Percentiles rank a stretch among this genome's conserved stretches.
phyloP scores from a whole-genome alignment of 2,797 vertebrate species.

The Pangasius larnaudii region DNA sequence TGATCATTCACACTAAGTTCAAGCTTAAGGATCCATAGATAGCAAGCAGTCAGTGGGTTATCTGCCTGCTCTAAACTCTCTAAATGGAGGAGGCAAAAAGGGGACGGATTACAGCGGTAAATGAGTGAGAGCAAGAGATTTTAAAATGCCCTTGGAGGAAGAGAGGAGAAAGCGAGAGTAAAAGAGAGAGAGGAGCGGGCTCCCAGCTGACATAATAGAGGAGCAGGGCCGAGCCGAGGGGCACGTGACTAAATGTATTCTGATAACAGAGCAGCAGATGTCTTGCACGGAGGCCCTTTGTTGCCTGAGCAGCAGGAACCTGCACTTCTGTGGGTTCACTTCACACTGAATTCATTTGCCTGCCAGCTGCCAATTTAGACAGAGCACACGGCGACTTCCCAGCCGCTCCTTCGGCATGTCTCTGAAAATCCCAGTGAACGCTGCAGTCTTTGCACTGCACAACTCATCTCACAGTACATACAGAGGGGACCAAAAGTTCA shows the following conservation, averaged over 20 bases:
- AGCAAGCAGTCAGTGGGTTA: slow-evolving; percentile 46
- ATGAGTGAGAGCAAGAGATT: slow-evolving; percentile 70
- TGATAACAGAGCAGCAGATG: slow-evolving; percentile 94
- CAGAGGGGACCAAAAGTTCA: slow-evolving; percentile 37
- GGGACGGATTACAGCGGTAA: slow-evolving; percentile 71
- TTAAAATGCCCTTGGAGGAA: slow-evolving; percentile 70
- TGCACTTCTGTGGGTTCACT: slow-evolving; percentile 87
- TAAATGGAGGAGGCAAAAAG: slow-evolving; percentile 59
- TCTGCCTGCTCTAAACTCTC: slow-evolving; percentile 46
- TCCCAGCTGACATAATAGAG: slow-evolving; percentile 70
- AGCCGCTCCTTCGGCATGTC: slow-evolving; percentile 71
- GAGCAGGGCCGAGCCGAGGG: slow-evolving; percentile 66
- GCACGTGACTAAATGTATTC: slow-evolving; percentile 87
- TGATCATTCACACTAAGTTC: slow-evolving; percentile 74
- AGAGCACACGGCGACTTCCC: slow-evolving; percentile 57
- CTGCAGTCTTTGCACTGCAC: slow-evolving; percentile 71
- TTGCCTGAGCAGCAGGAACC: slow-evolving; percentile 91
- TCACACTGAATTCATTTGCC: slow-evolving; percentile 92
- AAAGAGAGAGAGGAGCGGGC: slow-evolving; percentile 49
- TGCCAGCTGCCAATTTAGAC: slow-evolving; percentile 90
- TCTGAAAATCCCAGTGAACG: slow-evolving; percentile 62
- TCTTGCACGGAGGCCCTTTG: slow-evolving; percentile 88
- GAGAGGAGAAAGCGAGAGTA: slow-evolving; percentile 30
- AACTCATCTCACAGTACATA: slow-evolving; percentile 8
- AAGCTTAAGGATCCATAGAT: slow-evolving; percentile 56